Evolutionary conservation across 1,140 invertebrate species (phyloP), one percentile per base, ranked within the genome.

Genomic region (Aphelinus atriplicis): DNA sequence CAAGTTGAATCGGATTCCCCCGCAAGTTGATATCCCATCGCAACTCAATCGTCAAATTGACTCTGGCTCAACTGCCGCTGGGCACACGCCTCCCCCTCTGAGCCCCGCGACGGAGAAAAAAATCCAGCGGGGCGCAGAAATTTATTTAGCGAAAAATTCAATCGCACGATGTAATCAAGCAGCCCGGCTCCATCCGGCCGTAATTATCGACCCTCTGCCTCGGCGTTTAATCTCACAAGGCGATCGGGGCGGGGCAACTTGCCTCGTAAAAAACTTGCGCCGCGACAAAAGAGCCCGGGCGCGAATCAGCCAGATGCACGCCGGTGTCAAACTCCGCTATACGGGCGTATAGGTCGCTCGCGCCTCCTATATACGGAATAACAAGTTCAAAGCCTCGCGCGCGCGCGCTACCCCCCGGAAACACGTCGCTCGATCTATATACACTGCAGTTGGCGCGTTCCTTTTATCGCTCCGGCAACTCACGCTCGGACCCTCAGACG

Each of bases 121-220:
- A 48, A 64, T 50, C 10, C 3, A 64, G 46, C 3, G 2, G 2
- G 50, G 46, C 50, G 45, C 43, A 7, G 50, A 70, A 70, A 70
- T 46, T 61, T 47, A 26, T 70, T 70, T 47, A 42, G 50, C 26
- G 47, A 61, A 70, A 70, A 70, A 70, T 70, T 70, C 50, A 70
- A 70, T 70, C 57, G 58, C 57, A 7, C 10, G 43, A 60, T n/a
- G 67, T 47, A 60, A 69, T 69, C 51, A 69, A 60, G 7, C 26
- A 26, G 51, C 65, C 43, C 7, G 4, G 5, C 45, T 58, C 9
- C 1, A 6, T 64, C 62, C 9, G 45, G 6, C 7, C 7, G 68
- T 70, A 45, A 61, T 70, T 61, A 61, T 70, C 57, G 68, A 61
- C 57, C 3, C 7, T 9, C 26, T 58, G 10, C 43, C 51, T 9